These are phyloP conservation scores for Nyctereutes procyonoides DNA, from an alignment of 2,113 vertebrate species.

Conservation along the genomic window DNA sequence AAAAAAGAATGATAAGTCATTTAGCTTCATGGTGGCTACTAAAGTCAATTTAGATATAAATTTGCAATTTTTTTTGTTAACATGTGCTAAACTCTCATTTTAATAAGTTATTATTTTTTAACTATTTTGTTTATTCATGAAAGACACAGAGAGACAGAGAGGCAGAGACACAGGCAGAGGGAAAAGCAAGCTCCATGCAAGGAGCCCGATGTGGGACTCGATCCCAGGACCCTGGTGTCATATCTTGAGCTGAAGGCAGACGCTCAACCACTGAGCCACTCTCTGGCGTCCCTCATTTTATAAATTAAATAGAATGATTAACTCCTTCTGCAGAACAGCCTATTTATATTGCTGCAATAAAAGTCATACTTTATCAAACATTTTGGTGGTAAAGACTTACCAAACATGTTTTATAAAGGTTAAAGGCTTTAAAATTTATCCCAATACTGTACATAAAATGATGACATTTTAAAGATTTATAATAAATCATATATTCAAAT, in stretches of 20 bases:
- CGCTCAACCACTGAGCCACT: too few species aligned
- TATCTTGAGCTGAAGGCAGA: too few species aligned
- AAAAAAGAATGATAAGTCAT: slow-evolving; percentile 21
- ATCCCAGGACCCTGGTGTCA: too few species aligned
- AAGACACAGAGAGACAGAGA: too few species aligned
- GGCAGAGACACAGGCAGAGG: too few species aligned
- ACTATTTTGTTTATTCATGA: too few species aligned
- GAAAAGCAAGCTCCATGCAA: too few species aligned
- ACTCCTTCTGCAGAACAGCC: neutral
- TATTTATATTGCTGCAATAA: neutral
- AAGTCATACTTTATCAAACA: neutral
- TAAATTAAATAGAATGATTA: neutral
- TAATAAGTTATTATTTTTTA: too few species aligned
- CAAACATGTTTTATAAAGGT: neutral
- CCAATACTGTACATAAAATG: neutral
- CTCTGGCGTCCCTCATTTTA: neutral
- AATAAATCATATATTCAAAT: neutral
- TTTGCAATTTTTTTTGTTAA: neutral
- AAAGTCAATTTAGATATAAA: slow-evolving; percentile 14
- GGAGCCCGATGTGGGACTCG: too few species aligned
- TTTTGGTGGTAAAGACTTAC: neutral
- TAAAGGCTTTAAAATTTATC: neutral
- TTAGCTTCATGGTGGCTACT: neutral
- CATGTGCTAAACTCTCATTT: neutral
- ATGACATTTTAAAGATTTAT: neutral